Conservation (phyloP, 1,140 invertebrate genomes). For the Penaeus vannamei region DNA sequence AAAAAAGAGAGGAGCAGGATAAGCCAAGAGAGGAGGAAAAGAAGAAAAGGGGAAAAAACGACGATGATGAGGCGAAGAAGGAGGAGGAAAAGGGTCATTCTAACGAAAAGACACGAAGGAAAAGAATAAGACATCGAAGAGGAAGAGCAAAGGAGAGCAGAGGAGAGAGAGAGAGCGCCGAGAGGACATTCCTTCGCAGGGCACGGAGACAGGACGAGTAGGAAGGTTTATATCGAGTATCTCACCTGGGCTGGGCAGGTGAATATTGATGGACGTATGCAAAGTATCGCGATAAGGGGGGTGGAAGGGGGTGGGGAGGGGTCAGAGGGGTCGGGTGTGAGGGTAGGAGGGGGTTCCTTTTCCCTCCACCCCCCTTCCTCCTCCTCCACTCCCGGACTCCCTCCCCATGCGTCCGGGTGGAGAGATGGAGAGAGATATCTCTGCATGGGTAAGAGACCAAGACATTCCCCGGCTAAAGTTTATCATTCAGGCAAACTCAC, state of each 20-base stretch:
- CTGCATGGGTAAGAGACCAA: slow-evolving; percentile 57
- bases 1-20: background rate
- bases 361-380: background rate
- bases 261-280: slow-evolving; percentile 65
- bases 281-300: slow-evolving; percentile 49
- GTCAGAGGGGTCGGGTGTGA: too few relatives aligned
- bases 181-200: background rate
- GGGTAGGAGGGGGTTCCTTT: slow-evolving; percentile 19
- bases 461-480: slow-evolving; percentile 46
- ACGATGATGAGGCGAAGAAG: background rate
- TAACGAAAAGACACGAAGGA: background rate
- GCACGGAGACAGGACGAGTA: background rate
- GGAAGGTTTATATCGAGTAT: slow-evolving; percentile 52
- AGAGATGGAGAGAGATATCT: slow-evolving; percentile 53
- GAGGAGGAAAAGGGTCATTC: background rate
- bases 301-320: background rate
- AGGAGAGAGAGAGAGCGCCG: background rate
- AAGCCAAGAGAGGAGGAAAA: background rate
- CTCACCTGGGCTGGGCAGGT: slow-evolving; percentile 43
- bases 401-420: background rate
- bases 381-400: background rate
- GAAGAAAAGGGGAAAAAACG: background rate
- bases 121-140: background rate
- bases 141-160: background rate
- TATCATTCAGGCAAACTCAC: slow-evolving; percentile 18